A percentile compares a stretch with the other conserved stretches of the same genome.
phyloP scores from a whole-genome alignment of 1,140 invertebrate genomes.

The Bemisia tabaci region DNA sequence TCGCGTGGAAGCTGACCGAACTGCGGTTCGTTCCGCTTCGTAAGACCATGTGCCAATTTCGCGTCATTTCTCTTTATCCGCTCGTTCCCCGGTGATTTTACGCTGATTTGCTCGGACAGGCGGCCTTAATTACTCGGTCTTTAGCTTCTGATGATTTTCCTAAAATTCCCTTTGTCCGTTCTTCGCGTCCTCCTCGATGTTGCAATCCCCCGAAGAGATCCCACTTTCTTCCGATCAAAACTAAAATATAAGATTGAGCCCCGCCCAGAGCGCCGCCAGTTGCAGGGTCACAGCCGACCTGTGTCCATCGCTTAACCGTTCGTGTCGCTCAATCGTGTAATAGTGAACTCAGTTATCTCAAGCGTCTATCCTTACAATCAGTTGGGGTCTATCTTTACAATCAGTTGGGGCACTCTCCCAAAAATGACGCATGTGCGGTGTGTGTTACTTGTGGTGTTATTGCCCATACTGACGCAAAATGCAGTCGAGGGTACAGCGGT shows the following conservation, averaged over 20 bases:
- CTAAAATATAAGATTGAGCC: not conserved
- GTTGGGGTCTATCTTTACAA: too few species aligned
- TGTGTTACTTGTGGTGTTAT: too few species aligned
- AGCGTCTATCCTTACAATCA: too few species aligned
- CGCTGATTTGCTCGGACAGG: not conserved
- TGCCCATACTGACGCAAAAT: too few species aligned
- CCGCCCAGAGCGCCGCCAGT: not conserved
- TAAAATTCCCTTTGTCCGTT: not conserved
- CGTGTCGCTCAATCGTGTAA: too few species aligned
- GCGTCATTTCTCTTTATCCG: not conserved
- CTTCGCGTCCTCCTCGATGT: not conserved
- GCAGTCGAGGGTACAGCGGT: too few species aligned
- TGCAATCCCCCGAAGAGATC: not conserved
- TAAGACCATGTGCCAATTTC: not conserved
- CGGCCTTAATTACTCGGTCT: not conserved
- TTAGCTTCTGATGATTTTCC: not conserved
- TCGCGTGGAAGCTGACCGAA: too few species aligned
- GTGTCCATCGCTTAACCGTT: not conserved
- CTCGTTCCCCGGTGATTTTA: not conserved
- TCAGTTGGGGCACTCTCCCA: too few species aligned
- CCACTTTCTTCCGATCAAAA: not conserved
- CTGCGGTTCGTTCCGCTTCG: not conserved
- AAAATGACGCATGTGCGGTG: too few species aligned
- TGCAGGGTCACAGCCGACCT: not conserved
- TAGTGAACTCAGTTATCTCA: too few species aligned